Evolutionary conservation across 1,140 invertebrate genomes (phyloP).

Genomic region (Ceratina japonica): DNA sequence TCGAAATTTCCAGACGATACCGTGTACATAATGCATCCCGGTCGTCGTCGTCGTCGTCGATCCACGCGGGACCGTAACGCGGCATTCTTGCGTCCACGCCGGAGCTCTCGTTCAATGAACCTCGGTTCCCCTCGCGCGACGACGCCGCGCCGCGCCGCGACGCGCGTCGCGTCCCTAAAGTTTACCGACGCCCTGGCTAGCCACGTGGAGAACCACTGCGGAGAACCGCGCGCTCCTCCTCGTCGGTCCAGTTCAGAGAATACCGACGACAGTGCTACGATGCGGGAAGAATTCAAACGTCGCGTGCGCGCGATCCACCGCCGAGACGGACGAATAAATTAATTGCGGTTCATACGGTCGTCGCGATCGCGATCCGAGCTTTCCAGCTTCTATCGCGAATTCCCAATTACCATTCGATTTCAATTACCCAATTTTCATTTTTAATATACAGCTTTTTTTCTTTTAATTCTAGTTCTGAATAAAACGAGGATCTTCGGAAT

Average conservation of each 20-base stretch:
- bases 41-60: not conserved
- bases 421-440: no score
- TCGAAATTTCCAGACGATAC: constrained; percentile 2
- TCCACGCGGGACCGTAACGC: not conserved
- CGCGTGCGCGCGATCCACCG: not conserved
- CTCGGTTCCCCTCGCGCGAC: not conserved
- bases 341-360: constrained; percentile 37
- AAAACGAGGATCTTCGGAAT: no score
- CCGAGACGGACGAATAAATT: constrained; percentile 42
- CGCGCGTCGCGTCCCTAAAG: not conserved
- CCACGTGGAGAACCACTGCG: constrained; percentile 41
- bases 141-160: not conserved
- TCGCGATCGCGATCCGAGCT: constrained; percentile 17
- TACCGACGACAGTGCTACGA: constrained; percentile 19
- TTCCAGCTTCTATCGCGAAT: not conserved
- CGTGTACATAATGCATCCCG: no score
- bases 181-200: not conserved
- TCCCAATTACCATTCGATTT: no score
- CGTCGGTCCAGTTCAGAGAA: not conserved
- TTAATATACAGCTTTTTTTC: no score
- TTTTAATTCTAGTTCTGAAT: no score
- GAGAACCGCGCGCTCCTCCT: no score
- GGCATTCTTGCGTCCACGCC: constrained; percentile 7
- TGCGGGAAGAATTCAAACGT: constrained; percentile 47
- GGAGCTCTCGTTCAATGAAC: constrained; percentile 38